These are phyloP conservation scores for Grammomys surdaster DNA, from an alignment of 2,113 vertebrate genomes.

Conservation along the genomic window DNA sequence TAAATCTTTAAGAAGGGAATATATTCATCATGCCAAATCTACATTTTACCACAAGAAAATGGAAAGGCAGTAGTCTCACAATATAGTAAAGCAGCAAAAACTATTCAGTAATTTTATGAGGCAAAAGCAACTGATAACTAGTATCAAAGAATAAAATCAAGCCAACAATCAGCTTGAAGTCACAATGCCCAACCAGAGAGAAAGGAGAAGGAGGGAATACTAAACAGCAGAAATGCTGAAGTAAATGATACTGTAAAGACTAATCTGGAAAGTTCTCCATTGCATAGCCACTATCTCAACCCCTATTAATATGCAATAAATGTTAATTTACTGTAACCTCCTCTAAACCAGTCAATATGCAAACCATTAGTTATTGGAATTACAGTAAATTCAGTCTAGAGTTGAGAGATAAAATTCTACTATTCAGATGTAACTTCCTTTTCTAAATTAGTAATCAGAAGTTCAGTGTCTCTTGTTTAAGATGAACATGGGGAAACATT, in stretches of 20 bases:
- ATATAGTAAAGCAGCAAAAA: not conserved
- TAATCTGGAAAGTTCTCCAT: not conserved
- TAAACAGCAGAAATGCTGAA: not conserved
- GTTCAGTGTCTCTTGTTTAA: not conserved
- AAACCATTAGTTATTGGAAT: not conserved
- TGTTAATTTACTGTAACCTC: not conserved
- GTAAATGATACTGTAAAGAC: not conserved
- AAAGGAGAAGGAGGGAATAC: not conserved
- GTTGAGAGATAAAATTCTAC: not conserved
- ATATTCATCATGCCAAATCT: not conserved
- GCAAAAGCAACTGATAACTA: not conserved
- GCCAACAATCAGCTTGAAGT: not conserved
- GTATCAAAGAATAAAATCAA: not conserved
- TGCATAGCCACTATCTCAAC: no score
- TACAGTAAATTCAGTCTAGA: not conserved
- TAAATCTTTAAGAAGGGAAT: not conserved
- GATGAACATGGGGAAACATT: not conserved
- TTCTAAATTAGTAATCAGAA: not conserved
- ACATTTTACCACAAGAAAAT: not conserved
- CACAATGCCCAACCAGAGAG: not conserved
- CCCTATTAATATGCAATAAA: not conserved
- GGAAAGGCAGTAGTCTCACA: not conserved
- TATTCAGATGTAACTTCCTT: not conserved
- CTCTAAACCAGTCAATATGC: not conserved
- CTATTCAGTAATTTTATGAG: not conserved